Evolutionary conservation across 2,113 vertebrate genomes (phyloP).

Genomic region (Panurus biarmicus): DNA sequence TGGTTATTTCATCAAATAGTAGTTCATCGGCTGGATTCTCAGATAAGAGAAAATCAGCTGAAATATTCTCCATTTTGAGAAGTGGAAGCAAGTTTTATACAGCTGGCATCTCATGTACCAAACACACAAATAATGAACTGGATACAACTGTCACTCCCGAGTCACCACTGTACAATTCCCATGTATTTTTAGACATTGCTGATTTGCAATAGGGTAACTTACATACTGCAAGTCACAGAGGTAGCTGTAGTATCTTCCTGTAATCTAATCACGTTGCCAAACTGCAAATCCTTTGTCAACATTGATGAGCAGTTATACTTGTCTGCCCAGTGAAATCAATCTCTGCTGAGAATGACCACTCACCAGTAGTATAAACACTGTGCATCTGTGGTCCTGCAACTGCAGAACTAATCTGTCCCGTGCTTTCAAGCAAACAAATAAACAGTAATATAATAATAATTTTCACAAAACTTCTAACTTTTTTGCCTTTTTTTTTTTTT

Average conservation of each 20-base stretch:
- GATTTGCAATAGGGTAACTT: fast-evolving
- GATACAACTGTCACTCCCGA: conserved; percentile 31
- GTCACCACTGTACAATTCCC: neutral
- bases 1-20: conserved; percentile 44
- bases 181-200: neutral
- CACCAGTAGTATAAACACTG: neutral
- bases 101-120: conserved; percentile 23
- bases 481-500: neutral
- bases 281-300: conserved; percentile 5
- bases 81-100: conserved; percentile 16
- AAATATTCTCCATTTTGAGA: conserved; percentile 25
- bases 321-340: neutral
- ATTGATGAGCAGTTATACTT: neutral
- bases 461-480: neutral
- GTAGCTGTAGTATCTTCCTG: neutral
- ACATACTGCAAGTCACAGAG: neutral
- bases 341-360: neutral
- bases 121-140: conserved; percentile 34
- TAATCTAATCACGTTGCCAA: conserved; percentile 18
- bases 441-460: neutral
- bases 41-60: conserved; percentile 43
- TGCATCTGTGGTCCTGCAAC: neutral
- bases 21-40: conserved; percentile 26
- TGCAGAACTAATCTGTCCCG: neutral
- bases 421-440: neutral